Evolutionary conservation across 2,113 vertebrate species (phyloP).

Genomic region (Brachypteracias leptosomus): DNA sequence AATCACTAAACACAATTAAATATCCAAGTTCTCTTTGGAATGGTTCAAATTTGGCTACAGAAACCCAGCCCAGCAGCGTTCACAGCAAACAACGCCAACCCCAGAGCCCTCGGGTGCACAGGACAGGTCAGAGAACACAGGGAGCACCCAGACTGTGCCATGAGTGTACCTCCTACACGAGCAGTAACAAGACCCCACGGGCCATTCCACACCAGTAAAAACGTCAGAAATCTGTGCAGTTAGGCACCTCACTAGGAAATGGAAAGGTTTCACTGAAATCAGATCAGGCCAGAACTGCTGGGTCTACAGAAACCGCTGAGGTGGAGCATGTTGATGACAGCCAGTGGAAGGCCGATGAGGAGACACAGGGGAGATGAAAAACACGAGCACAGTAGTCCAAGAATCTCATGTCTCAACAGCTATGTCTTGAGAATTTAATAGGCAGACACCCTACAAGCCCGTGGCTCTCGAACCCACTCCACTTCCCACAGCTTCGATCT

Average conservation of each 20-base stretch:
- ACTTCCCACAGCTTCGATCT: background rate
- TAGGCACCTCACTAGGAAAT: background rate
- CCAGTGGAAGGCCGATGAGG: constrained; percentile 58
- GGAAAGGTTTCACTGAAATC: background rate
- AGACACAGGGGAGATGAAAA: constrained; percentile 52
- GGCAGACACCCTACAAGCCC: background rate
- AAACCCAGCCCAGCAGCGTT: background rate
- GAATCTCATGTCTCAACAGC: constrained; percentile 58
- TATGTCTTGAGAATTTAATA: background rate
- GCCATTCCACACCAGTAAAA: background rate
- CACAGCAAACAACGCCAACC: background rate
- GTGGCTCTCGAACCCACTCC: background rate
- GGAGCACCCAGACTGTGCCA: constrained; percentile 5
- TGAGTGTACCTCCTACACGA: constrained; percentile 67
- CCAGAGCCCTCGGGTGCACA: background rate
- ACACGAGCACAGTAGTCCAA: constrained; percentile 76
- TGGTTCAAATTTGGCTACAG: background rate
- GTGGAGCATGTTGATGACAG: constrained; percentile 26
- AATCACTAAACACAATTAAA: background rate
- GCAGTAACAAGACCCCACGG: constrained; percentile 3
- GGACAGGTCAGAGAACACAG: constrained; percentile 9
- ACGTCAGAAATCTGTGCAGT: background rate
- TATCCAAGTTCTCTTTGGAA: background rate
- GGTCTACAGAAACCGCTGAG: constrained; percentile 10
- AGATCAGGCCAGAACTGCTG: background rate